Conservation (phyloP, 1,140 invertebrate species). For the Euschistus heros region DNA sequence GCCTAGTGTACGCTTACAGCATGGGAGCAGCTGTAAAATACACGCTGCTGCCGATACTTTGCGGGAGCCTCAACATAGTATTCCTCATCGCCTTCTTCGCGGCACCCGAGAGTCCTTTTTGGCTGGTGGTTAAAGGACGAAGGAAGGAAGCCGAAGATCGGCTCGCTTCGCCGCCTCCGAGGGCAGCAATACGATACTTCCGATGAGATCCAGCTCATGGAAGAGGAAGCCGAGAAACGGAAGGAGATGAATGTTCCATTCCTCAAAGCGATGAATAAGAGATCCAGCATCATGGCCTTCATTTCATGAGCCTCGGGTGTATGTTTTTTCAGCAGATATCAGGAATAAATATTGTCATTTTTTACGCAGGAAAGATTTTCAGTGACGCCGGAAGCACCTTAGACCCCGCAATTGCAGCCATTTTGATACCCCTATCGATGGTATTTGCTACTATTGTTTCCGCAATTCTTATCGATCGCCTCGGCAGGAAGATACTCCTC, state of each 20-base stretch:
- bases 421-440: constrained; percentile 33
- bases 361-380: constrained; percentile 66
- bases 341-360: constrained; percentile 76
- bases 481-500: constrained; percentile 43
- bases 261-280: constrained; percentile 41
- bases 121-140: constrained; percentile 31
- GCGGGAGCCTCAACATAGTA: constrained; percentile 37
- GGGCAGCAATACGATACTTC: constrained; percentile 53
- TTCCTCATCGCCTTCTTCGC: constrained; percentile 39
- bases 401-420: constrained; percentile 29
- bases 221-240: constrained; percentile 37
- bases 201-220: not conserved
- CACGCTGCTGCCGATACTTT: constrained; percentile 26
- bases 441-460: constrained; percentile 34
- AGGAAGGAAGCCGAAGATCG: constrained; percentile 29
- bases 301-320: constrained; percentile 58
- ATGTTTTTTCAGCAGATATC: constrained; percentile 79
- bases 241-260: constrained; percentile 50
- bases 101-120: constrained; percentile 40
- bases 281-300: constrained; percentile 51
- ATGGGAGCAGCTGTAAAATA: constrained; percentile 28
- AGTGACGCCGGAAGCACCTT: constrained; percentile 46
- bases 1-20: constrained; percentile 28
- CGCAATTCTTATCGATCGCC: constrained; percentile 41
- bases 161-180: constrained; percentile 43